phyloP scores from a whole-genome alignment of 2,113 vertebrate genomes.

The Onychorhynchus coronatus region DNA sequence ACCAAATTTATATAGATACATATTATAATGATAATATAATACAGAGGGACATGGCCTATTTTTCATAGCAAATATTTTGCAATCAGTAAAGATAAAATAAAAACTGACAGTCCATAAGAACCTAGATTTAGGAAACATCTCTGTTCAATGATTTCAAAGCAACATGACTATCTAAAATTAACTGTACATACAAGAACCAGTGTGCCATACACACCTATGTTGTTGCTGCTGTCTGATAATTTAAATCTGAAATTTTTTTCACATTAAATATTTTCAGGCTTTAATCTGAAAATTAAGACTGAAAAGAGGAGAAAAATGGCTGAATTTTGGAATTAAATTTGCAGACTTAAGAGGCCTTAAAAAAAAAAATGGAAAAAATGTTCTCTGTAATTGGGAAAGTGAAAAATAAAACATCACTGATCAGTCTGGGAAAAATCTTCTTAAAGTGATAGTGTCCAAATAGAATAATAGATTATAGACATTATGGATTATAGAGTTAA shows the following conservation, averaged over 20 bases:
- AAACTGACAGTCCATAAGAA: neutral
- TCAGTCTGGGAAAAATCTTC: neutral
- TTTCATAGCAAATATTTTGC: neutral
- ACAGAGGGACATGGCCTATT: neutral
- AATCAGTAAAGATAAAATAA: neutral
- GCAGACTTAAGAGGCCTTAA: neutral
- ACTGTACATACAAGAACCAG: neutral
- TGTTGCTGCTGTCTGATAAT: neutral
- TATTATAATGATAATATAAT: too few species aligned
- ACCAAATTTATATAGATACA: too few species aligned
- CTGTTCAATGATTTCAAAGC: neutral
- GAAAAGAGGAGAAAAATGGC: neutral
- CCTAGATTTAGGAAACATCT: neutral
- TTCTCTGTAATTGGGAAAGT: neutral
- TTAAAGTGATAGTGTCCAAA: neutral
- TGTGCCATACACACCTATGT: accelerated
- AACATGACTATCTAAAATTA: neutral
- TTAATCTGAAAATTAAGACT: neutral
- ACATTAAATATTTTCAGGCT: neutral
- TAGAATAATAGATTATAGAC: neutral
- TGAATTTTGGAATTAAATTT: neutral
- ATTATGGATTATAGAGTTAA: neutral
- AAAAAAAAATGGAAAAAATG: neutral
- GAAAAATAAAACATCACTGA: neutral
- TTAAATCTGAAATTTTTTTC: neutral